Conservation (phyloP, 2,888 invertebrate species). For the Eretmocerus hayati region DNA sequence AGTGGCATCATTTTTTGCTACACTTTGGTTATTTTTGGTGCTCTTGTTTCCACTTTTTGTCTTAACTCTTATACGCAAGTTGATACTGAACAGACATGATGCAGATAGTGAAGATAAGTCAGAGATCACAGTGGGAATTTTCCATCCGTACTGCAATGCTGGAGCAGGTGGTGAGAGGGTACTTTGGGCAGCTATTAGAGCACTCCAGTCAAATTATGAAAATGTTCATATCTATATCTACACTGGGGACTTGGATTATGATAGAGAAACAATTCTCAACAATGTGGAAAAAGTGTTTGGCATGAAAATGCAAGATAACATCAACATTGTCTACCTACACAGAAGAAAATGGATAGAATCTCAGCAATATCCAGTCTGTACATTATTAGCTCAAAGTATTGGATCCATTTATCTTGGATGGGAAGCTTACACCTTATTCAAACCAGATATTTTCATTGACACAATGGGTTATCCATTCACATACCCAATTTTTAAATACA, state of each 20-base stretch:
- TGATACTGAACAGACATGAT: conserved; percentile 28
- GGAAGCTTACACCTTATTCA: conserved; percentile 77
- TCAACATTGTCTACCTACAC: conserved; percentile 76
- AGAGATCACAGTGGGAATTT: conserved; percentile 68
- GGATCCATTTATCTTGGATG: conserved; percentile 81
- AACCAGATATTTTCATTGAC: conserved; percentile 87
- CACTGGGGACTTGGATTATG: conserved; percentile 79
- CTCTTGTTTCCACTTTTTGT: conserved; percentile 16
- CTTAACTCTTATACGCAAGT: conserved; percentile 7
- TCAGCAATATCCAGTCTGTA: conserved; percentile 79
- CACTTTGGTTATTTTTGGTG: conserved; percentile 15
- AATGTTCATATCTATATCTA: conserved; percentile 75
- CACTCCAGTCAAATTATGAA: conserved; percentile 65
- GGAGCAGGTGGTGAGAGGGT: conserved; percentile 98
- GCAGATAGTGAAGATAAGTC: conserved; percentile 26
- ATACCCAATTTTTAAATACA: conserved; percentile 80
- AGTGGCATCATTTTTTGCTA: conserved; percentile 9
- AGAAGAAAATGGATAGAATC: conserved; percentile 75
- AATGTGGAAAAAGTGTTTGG: conserved; percentile 72
- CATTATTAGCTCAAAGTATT: conserved; percentile 82
- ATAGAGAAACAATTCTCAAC: conserved; percentile 69
- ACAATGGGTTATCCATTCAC: conserved; percentile 95
- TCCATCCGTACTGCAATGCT: conserved; percentile 97
- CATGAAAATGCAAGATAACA: conserved; percentile 57
- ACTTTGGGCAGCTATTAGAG: conserved; percentile 85